Base-by-base conservation (phyloP, 2,797 vertebrate genomes). In the Lepus oiostolus region DNA sequence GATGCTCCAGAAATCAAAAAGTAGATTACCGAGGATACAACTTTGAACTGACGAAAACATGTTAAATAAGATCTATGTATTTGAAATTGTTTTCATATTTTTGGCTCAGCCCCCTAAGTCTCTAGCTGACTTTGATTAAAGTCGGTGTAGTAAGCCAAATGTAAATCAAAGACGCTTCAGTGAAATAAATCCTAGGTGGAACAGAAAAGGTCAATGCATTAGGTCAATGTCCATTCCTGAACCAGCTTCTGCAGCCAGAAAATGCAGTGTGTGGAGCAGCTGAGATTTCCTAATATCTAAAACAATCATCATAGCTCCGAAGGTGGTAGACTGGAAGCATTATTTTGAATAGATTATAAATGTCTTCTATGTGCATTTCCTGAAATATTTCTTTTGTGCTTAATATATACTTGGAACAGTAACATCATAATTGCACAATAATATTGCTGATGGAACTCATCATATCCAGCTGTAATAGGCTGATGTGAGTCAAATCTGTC, bases 81-180 rank as follows among this genome's bases (percentile, higher is more conserved):
- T 94, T 89, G 14, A 79, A 58, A 24, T 58, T 79, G 7, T 19
- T 92, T 85, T 77, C 84, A 67, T 88, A 68, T 52, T 67, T 3
- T 24, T 9, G 32, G 19, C 19, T 85, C 28, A 60, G n/a, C 11
- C 26, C 17, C 17, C 28, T 67, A 30, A 63, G 26, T 75, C 10
- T 77, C 7, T 76, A 52, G 35, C 1, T 75, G 21, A 67, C 6
- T 80, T 85, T 83, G 17, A 7, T 83, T 68, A 11, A 65, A 42
- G 70, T 72, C 70, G 63, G 2, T 72, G 4, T 90, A 72, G 70
- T 77, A 58, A 88, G 28, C 13, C 30, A 77, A 77, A 58, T 28
- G 1, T 30, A 81, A 90, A 71, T 70, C 24, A 65, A 65, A 76
- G 28, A 24, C 86, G 35, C 17, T 52, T 90, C n/a, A 42, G 8